Base-by-base conservation (phyloP, 2,113 vertebrate genomes). In the Toxotes jaculatrix region DNA sequence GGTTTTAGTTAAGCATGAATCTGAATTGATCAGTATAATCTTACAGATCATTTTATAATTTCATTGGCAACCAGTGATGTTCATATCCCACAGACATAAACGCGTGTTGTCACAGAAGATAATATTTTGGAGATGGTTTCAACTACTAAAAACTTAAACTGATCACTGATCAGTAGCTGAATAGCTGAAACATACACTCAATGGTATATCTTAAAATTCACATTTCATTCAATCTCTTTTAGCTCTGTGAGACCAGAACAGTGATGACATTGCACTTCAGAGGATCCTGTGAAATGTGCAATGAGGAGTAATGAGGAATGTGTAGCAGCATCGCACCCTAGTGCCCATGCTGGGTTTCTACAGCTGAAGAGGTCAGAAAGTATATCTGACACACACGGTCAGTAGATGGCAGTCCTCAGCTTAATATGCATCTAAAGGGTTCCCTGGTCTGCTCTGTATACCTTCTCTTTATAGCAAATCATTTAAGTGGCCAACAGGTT, bases 391-490 rank as follows among this genome's bases (percentile, higher is more conserved):
- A 38, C 6, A 6, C 47, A 27, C 1, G 1, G 57, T 60, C 93
- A 90, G n/a, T 89, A 93, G 92, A 74, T 91, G 90, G 90, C 90
- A 82, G 71, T 83, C 61, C 31, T 68, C 7, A 34, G 4, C 73
- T 57, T 74, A n/a, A 47, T 23, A 75, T 80, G 21, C 3, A 16
- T n/a, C 27, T 12, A 23, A 82, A 47, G 0, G 27, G 3, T 0
- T 7, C 1, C 4, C 4, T 14, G 3, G 1, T 21, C 56, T 3
- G 4, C 31, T 70, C 36, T 49, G 1, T 0, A n/a, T 45, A 45
- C 16, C 19, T 0, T 1, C 4, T 71, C 49, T 16, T 59, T 0
- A 32, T 5, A 13, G 31, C 3, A 23, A n/a, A 60, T 57, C 9
- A 14, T 32, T 31, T 40, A 23, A 1, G 5, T 3, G 36, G 21